Evolutionary conservation across 2,113 vertebrate species (phyloP).

Genomic region (Perognathus longimembris): DNA sequence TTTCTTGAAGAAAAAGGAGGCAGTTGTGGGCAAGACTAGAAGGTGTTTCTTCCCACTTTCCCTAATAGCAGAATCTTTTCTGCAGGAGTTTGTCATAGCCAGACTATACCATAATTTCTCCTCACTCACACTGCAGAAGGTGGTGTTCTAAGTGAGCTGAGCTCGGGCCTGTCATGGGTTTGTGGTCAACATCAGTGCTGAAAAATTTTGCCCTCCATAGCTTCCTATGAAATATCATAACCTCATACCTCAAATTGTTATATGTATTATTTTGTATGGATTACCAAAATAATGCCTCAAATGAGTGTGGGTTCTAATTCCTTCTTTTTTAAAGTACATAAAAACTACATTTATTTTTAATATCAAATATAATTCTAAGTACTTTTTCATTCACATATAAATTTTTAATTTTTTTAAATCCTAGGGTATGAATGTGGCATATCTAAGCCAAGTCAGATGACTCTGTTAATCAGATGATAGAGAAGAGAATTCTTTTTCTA

Average conservation of each 20-base stretch:
- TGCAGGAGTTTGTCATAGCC: too few relatives aligned
- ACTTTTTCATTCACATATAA: background rate
- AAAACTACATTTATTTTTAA: background rate
- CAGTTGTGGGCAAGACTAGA: too few relatives aligned
- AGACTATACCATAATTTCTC: too few relatives aligned
- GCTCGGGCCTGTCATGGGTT: too few relatives aligned
- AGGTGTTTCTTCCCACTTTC: too few relatives aligned
- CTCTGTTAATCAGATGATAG: background rate
- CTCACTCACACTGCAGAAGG: too few relatives aligned
- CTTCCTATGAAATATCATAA: too few relatives aligned
- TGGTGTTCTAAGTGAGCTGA: too few relatives aligned
- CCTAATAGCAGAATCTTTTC: too few relatives aligned
- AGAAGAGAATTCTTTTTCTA: background rate
- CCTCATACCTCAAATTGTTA: background rate
- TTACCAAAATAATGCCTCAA: background rate
- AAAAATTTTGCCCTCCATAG: too few relatives aligned
- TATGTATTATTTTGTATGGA: background rate
- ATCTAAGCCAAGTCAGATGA: background rate
- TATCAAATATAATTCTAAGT: background rate
- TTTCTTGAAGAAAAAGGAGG: too few relatives aligned
- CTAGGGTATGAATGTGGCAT: background rate
- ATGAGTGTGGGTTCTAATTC: background rate
- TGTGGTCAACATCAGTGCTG: too few relatives aligned
- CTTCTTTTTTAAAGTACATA: background rate
- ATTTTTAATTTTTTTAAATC: background rate